These are phyloP conservation scores for Tragelaphus buxtoni DNA, from an alignment of 2,113 vertebrate species.

Conservation along the genomic window DNA sequence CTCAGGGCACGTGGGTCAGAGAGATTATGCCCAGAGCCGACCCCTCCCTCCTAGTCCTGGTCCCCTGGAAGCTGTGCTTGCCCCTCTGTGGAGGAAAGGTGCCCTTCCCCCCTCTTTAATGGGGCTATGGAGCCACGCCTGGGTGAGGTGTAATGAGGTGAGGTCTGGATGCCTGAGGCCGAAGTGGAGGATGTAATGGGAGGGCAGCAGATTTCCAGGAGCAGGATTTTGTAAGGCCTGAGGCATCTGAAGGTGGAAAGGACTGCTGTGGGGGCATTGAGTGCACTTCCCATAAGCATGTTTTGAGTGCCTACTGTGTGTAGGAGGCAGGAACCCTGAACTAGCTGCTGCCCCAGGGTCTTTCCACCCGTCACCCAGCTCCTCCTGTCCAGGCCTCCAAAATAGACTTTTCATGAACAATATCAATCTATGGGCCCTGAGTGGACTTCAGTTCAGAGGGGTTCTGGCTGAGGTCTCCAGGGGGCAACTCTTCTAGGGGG, in stretches of 20 bases:
- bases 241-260: neutral
- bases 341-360: neutral
- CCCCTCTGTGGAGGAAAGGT: accelerated
- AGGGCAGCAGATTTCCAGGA: accelerated
- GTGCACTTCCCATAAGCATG: neutral
- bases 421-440: accelerated
- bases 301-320: neutral
- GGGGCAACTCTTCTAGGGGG: neutral
- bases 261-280: neutral
- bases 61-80: no score
- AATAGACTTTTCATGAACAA: accelerated
- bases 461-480: neutral
- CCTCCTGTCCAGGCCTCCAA: no score
- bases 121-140: accelerated
- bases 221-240: neutral
- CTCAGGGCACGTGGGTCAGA: neutral
- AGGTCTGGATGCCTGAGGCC: neutral
- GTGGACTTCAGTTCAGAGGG: neutral
- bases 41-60: neutral
- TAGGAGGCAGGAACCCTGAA: neutral
- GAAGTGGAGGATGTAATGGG: accelerated
- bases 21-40: accelerated
- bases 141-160: no score
- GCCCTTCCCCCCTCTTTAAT: neutral
- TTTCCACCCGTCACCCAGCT: accelerated